Evolutionary conservation across 2,888 invertebrate species (phyloP).

Genomic region (Xestia c-nigrum): DNA sequence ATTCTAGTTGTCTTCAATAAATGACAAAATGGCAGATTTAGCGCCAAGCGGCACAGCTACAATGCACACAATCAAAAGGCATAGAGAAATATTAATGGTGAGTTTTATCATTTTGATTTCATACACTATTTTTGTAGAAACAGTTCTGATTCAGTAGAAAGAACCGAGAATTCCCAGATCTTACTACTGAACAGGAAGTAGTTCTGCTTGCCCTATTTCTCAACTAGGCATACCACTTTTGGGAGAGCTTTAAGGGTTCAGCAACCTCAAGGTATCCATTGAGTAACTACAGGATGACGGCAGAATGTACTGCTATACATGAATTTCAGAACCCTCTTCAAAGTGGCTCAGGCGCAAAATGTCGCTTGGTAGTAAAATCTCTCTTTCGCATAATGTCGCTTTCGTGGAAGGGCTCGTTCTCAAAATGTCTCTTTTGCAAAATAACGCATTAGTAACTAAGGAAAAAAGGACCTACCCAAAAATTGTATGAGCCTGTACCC

Average conservation of each 20-base stretch:
- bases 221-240: background rate
- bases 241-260: background rate
- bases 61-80: conserved; percentile 98
- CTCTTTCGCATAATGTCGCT: no score
- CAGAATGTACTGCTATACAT: background rate
- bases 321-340: background rate
- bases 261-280: background rate
- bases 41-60: conserved; percentile 95
- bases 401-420: no score
- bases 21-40: conserved; percentile 96
- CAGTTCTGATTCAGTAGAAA: no score
- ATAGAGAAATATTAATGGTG: conserved; percentile 97
- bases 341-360: no score
- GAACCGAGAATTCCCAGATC: background rate
- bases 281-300: no score
- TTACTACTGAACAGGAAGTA: background rate
- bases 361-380: no score
- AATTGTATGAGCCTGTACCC: no score
- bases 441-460: no score
- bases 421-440: no score
- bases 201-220: background rate
- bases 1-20: conserved; percentile 92
- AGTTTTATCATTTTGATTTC: conserved; percentile 47
- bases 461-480: no score
- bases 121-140: background rate